Percentiles rank a stretch among this genome's conserved stretches.
These are phyloP conservation scores for Eristalinus sepulchralis DNA, from an alignment of 2,888 invertebrate species.

Conservation along the genomic window DNA sequence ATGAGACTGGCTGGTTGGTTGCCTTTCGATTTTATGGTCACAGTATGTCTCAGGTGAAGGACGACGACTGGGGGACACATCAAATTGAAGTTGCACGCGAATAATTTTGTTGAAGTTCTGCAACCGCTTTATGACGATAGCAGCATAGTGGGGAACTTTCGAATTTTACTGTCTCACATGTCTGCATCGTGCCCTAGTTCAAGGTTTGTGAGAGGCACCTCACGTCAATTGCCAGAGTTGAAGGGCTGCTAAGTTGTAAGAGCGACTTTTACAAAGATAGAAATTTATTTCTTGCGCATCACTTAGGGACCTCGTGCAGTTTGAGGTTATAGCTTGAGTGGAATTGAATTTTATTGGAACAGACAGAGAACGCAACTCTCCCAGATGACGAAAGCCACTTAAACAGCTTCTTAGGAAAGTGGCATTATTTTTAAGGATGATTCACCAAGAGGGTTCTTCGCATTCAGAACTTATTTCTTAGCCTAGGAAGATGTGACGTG, in stretches of 20 bases:
- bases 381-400: not conserved
- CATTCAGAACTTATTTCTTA: too few species aligned
- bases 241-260: not conserved
- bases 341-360: not conserved
- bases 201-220: not conserved
- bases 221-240: not conserved
- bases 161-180: not conserved
- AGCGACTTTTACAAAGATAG: not conserved
- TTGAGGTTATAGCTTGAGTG: not conserved
- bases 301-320: not conserved
- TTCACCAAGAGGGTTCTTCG: too few species aligned
- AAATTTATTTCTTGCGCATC: not conserved
- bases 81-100: not conserved
- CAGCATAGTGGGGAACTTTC: not conserved
- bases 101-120: not conserved
- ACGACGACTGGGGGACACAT: not conserved
- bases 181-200: not conserved
- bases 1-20: constrained; percentile 11
- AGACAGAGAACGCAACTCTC: not conserved
- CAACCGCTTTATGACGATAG: not conserved
- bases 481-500: too few species aligned
- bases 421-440: too few species aligned
- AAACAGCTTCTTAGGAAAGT: too few species aligned
- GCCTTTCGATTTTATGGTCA: constrained; percentile 33
- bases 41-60: constrained; percentile 47